Base-by-base conservation (phyloP, 2,888 invertebrate species). In the Escarpia spicata region DNA sequence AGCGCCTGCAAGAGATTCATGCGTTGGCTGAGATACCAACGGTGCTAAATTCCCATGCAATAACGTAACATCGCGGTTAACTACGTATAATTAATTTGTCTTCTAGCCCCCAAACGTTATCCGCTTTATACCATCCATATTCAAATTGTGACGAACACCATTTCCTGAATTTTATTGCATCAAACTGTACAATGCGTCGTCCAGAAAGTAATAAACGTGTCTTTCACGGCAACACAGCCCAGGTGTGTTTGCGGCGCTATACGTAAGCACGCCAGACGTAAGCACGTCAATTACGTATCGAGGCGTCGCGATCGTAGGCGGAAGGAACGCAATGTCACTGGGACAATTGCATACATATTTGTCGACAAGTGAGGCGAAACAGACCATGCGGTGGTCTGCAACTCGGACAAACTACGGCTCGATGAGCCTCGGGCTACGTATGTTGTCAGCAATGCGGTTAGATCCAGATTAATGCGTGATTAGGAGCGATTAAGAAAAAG, bases 361-460 rank as follows among this genome's bases (percentile, higher is more conserved):
- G 52, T 12, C 10, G 12, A 52, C 9, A 52, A 52, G 75, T n/a
- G 26, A 26, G 19, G 75, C n/a, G 75, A 75, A 75, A 75, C 75
- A 75, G 26, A 26, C 2, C 75, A 75, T 26, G 6, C 4, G 26
- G 6, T 6, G 26, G 75, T 75, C 26, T 75, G 75, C 0, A 75
- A 75, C 75, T 75, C 19, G 75, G n/a, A 26, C 75, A 75, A 75
- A 6, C 26, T 75, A 26, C 75, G 75, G 52, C 15, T 26, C 19
- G 26, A 19, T 75, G 26, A 15, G 4, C 75, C 75, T n/a, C 75
- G 19, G 75, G 75, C 8, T 15, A 12, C 52, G 52, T 15, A n/a
- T 75, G 75, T 75, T 75, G 75, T 75, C n/a, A 75, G 26, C 75
- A 75, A n/a, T 75, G 75, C 75, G 75, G n/a, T 75, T 75, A 26